Base-by-base conservation (phyloP, 1,140 invertebrate species). In the Ips typographus region DNA sequence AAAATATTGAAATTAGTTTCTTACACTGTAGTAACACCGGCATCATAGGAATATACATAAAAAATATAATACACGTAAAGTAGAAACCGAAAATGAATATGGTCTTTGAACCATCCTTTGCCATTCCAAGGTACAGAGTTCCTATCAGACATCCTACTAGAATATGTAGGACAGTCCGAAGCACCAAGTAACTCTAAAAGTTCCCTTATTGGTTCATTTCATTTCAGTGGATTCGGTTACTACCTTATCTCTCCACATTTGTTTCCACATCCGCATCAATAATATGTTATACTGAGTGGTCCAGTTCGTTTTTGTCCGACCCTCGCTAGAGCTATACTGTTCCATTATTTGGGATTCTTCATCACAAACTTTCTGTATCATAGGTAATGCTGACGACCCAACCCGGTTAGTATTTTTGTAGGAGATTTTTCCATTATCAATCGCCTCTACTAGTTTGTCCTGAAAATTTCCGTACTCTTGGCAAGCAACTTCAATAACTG, bases 71-170 rank as follows among this genome's bases (percentile, higher is more conserved):
- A 70, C 89, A 90, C 0, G 88, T 87, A 66, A 91, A 93, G 72
- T 90, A 92, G 76, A 92, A 93, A 6, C 91, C 91, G 77, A 92
- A 93, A 77, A 92, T 93, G 74, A 90, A 93, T 5, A 93, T 82
- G 0, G 89, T 90, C 75, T 91, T 92, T 0, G 91, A 91, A 0
- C 87, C 92, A 73, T 93, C 89, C 66, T 89, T 86, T 3, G 91
- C 91, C 77, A 92, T 90, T 44, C 87, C 82, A 4, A 85, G 81
- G 77, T 89, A 93, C 39, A 93, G 71, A 0, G 83, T 82, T 2
- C 87, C 90, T n/a, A 92, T 84, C 1, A 92, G 82, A 0, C 89
- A 72, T 1, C 87, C 90, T n/a, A 93, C 76, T 57, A 90, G 86
- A 56, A 90, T 77, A 70, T 91, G 86, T 71, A 93, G 80, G 1